A percentile compares a stretch with the other conserved stretches of the same genome.
phyloP scores from a whole-genome alignment of 2,797 vertebrate genomes.

The Characodon lateralis region DNA sequence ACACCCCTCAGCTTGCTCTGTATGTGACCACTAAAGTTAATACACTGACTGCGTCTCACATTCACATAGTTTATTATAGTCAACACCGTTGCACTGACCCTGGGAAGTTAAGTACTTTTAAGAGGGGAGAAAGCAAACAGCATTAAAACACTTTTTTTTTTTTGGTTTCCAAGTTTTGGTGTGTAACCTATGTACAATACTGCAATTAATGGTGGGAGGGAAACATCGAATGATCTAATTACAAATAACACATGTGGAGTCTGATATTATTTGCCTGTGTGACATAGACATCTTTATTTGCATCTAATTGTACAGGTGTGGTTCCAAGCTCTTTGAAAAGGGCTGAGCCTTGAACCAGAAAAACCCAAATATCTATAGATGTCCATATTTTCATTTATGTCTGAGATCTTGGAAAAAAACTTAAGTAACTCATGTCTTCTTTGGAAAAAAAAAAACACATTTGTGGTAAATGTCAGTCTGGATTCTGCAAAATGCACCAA shows the following conservation, averaged over 20 bases:
- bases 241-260: not conserved
- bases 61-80: conserved; percentile 58
- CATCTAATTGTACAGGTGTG: not conserved
- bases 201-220: not conserved
- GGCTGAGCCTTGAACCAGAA: too few relatives aligned
- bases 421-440: too few relatives aligned
- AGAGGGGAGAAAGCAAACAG: conserved; percentile 15
- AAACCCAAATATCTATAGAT: too few relatives aligned
- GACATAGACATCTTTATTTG: not conserved
- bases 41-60: conserved; percentile 64
- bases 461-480: too few relatives aligned
- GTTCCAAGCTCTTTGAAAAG: not conserved
- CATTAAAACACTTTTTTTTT: conserved; percentile 26
- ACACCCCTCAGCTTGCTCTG: conserved; percentile 67
- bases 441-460: too few relatives aligned
- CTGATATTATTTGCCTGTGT: not conserved
- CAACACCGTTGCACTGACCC: conserved; percentile 55
- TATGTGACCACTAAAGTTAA: conserved; percentile 72
- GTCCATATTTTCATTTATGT: too few relatives aligned
- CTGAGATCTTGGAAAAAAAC: too few relatives aligned
- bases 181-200: not conserved
- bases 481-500: too few relatives aligned
- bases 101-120: conserved; percentile 36
- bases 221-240: not conserved
- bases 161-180: conserved; percentile 28